phyloP scores from a whole-genome alignment of 2,888 invertebrate genomes.

The Orthosia incerta region DNA sequence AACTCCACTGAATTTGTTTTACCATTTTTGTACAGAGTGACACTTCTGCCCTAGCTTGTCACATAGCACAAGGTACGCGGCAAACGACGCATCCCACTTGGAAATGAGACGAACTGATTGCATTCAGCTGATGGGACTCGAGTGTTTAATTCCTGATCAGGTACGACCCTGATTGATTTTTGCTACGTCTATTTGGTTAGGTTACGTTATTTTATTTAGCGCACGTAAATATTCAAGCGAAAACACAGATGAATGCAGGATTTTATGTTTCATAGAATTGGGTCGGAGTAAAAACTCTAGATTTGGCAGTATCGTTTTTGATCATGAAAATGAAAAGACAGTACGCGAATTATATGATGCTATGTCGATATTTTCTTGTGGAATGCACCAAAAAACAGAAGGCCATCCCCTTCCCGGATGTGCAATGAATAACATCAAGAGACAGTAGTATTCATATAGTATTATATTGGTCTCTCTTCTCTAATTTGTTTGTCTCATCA shows the following conservation, averaged over 20 bases:
- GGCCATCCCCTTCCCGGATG: no score
- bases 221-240: slow-evolving; percentile 1
- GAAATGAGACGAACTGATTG: slow-evolving; percentile 62
- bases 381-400: background rate
- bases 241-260: background rate
- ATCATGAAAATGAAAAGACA: background rate
- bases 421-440: no score
- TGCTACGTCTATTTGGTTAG: slow-evolving; percentile 13
- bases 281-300: background rate
- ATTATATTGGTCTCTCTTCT: no score
- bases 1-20: no score
- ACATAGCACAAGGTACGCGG: slow-evolving; percentile 17
- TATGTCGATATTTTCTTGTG: background rate
- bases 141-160: slow-evolving; percentile 55
- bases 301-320: background rate
- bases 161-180: slow-evolving; percentile 36
- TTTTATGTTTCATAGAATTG: slow-evolving; percentile 7
- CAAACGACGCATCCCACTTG: slow-evolving; percentile 60
- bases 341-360: background rate
- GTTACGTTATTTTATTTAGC: slow-evolving; percentile 14
- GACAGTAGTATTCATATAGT: no score
- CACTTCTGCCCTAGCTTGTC: background rate
- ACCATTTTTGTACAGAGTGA: background rate
- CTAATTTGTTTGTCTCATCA: no score
- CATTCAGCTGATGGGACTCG: slow-evolving; percentile 46